A percentile compares a stretch with the other conserved stretches of the same genome.
Evolutionary conservation across 2,888 invertebrate genomes (phyloP).

Genomic region (Dicyrtomina minuta): DNA sequence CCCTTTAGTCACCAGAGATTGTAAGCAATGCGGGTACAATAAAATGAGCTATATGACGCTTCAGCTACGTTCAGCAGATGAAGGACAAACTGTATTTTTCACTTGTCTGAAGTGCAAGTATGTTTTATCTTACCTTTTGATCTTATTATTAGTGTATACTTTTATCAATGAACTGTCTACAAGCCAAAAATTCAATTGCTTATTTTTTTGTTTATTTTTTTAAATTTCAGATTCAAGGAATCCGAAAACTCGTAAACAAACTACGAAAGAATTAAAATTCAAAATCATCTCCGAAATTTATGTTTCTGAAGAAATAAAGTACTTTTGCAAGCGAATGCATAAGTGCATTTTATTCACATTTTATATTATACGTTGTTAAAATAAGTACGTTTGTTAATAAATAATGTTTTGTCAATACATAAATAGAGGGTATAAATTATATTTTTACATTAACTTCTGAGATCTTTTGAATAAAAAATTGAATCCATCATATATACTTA

Average conservation of each 20-base stretch:
- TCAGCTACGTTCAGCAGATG: constrained; percentile 95
- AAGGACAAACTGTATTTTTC: constrained; percentile 98
- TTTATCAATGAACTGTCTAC: constrained; percentile 14
- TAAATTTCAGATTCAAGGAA: constrained; percentile 66
- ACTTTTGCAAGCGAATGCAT: no score
- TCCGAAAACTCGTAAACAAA: constrained; percentile 73
- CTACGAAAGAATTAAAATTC: no score
- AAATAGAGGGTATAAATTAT: no score
- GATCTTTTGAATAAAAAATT: no score
- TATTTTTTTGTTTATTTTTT: neutral
- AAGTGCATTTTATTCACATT: no score
- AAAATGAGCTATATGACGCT: constrained; percentile 94
- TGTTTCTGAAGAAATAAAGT: no score
- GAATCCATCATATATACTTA: no score
- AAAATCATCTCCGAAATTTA: no score
- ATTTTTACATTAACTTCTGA: no score
- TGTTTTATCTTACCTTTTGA: constrained; percentile 55
- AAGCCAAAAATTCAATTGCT: neutral
- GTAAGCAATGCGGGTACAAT: constrained; percentile 84
- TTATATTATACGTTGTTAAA: no score
- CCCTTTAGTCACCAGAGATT: constrained; percentile 76
- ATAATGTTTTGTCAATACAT: no score
- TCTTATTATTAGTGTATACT: constrained; percentile 1
- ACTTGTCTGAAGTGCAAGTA: constrained; percentile 92
- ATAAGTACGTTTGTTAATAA: no score